Evolutionary conservation across 2,113 vertebrate genomes (phyloP).

Genomic region (Pygoscelis antarcticus): DNA sequence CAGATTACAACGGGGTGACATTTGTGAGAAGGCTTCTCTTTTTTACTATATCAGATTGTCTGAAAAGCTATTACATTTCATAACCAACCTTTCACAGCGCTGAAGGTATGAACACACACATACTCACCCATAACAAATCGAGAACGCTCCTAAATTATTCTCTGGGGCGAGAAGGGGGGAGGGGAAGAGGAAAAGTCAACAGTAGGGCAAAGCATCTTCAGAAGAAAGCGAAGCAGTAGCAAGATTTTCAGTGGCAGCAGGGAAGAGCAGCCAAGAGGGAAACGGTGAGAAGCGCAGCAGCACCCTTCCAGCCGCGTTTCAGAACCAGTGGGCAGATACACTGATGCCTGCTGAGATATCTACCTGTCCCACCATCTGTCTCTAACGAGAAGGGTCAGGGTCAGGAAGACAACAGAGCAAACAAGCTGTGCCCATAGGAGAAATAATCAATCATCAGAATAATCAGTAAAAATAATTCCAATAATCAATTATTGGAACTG

Average conservation of each 20-base stretch:
- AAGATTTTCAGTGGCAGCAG: neutral
- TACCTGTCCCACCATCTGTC: neutral
- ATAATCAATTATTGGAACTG: neutral
- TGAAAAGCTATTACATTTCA: neutral
- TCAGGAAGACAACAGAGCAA: neutral
- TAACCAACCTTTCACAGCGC: neutral
- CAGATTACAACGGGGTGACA: neutral
- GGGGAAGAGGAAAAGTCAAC: neutral
- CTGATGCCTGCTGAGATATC: neutral
- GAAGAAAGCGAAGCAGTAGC: neutral
- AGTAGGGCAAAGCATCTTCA: neutral
- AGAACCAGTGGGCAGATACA: neutral
- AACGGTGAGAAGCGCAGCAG: rapidly evolving
- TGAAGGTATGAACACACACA: neutral
- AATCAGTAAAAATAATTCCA: neutral
- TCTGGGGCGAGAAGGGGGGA: neutral
- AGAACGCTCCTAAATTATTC: neutral
- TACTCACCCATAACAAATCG: neutral
- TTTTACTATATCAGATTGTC: neutral
- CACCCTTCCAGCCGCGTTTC: neutral
- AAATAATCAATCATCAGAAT: neutral
- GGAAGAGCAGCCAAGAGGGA: neutral
- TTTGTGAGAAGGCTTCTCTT: neutral
- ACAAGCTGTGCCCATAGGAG: neutral
- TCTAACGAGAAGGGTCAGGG: neutral